A percentile compares a stretch with the other conserved stretches of the same genome.
Conservation (phyloP, 2,888 invertebrate genomes). For the Myathropa florea region DNA sequence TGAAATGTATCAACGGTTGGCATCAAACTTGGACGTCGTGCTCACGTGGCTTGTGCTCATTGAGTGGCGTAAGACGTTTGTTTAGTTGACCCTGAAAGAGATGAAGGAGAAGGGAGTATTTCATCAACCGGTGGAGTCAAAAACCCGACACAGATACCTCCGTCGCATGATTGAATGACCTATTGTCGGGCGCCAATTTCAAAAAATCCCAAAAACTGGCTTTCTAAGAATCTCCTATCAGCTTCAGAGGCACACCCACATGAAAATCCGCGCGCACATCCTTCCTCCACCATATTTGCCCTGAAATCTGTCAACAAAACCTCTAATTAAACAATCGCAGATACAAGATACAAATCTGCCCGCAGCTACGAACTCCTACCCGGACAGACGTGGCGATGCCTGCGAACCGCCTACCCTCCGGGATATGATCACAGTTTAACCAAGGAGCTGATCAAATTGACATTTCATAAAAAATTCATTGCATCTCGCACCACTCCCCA, state of each 20-base stretch:
- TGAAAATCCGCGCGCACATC: background rate
- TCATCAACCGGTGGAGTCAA: too few species aligned
- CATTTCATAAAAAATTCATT: slow-evolving; percentile 42
- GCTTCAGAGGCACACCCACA: background rate
- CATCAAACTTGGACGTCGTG: too few species aligned
- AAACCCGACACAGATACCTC: too few species aligned
- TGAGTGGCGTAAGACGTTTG: too few species aligned
- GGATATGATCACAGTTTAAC: slow-evolving; percentile 29
- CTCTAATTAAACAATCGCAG: background rate
- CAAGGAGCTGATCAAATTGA: slow-evolving; percentile 44
- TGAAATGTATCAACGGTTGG: too few species aligned
- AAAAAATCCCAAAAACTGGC: too few species aligned
- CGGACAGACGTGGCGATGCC: background rate
- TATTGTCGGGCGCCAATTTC: too few species aligned
- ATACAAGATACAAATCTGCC: background rate
- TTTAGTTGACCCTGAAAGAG: too few species aligned
- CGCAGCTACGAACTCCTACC: background rate
- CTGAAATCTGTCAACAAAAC: background rate
- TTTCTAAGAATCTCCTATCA: too few species aligned
- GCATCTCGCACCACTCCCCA: slow-evolving; percentile 1
- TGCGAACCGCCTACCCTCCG: background rate
- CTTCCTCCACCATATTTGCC: background rate
- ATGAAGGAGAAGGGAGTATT: too few species aligned
- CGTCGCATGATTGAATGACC: too few species aligned
- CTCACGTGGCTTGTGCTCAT: too few species aligned